Percentiles rank a stretch among this genome's conserved stretches.
Evolutionary conservation across 2,888 invertebrate genomes (phyloP).

Genomic region (Cylloceria caligata): DNA sequence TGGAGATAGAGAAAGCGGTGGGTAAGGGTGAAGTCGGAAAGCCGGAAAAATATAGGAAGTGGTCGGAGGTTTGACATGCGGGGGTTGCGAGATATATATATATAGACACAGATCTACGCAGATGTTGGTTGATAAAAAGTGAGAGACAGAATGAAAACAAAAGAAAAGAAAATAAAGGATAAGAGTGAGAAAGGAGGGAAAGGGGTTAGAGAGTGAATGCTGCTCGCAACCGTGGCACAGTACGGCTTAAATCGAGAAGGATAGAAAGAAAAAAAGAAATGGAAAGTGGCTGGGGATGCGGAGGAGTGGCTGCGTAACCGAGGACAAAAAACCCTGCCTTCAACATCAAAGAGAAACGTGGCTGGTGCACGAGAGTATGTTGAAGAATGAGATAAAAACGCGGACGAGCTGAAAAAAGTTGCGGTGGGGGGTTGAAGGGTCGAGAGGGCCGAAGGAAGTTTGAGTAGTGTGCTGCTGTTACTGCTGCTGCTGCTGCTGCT

Average conservation of each 20-base stretch:
- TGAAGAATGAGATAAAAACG: constrained; percentile 66
- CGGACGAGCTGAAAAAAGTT: constrained; percentile 40
- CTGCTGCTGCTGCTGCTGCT: constrained; percentile 49
- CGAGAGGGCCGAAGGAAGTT: constrained; percentile 53
- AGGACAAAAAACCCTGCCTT: constrained; percentile 54
- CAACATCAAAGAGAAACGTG: constrained; percentile 61
- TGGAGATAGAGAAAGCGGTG: constrained; percentile 2
- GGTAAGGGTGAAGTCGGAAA: constrained; percentile 10
- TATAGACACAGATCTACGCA: background rate
- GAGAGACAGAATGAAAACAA: constrained; percentile 58
- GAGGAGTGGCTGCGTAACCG: constrained; percentile 62
- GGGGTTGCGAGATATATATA: constrained; percentile 2
- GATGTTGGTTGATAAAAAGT: constrained; percentile 50
- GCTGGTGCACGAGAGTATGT: constrained; percentile 65
- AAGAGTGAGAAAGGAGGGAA: constrained; percentile 15
- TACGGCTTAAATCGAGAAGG: constrained; percentile 18
- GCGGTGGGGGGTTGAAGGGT: constrained; percentile 55
- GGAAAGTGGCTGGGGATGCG: constrained; percentile 60
- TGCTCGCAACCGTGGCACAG: constrained; percentile 5
- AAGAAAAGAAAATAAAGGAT: constrained; percentile 61
- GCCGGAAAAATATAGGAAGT: constrained; percentile 39
- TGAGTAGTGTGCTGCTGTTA: constrained; percentile 29
- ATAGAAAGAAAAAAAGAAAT: constrained; percentile 33
- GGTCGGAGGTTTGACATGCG: constrained; percentile 52
- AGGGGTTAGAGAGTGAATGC: constrained; percentile 20